These are phyloP conservation scores for Triplophysa dalaica DNA, from an alignment of 2,113 vertebrate genomes.

Conservation along the genomic window DNA sequence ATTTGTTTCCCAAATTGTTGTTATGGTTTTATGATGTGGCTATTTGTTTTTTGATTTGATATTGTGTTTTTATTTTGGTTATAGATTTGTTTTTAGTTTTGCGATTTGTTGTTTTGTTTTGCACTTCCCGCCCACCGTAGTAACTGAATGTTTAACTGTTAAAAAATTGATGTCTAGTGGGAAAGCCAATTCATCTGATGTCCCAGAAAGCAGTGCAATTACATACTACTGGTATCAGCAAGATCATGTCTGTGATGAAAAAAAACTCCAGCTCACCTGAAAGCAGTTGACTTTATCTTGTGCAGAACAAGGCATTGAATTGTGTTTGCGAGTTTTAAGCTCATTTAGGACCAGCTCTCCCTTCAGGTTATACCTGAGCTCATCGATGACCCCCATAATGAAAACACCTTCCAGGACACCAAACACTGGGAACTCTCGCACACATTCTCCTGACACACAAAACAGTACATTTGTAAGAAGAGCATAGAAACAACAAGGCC, in stretches of 20 bases:
- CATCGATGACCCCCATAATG: constrained; percentile 72
- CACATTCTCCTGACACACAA: constrained; percentile 55
- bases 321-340: constrained; percentile 62
- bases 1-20: too few relatives aligned
- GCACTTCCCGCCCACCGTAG: too few relatives aligned
- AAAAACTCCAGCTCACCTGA: constrained; percentile 57
- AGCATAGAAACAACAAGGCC: too few relatives aligned
- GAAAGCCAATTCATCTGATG: not conserved
- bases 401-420: constrained; percentile 72
- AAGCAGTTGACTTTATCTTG: constrained; percentile 68
- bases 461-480: not conserved
- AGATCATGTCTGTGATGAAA: not conserved
- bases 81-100: too few relatives aligned
- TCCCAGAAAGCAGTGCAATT: not conserved
- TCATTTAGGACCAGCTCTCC: constrained; percentile 69
- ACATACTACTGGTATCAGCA: not conserved
- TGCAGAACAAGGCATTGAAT: constrained; percentile 52
- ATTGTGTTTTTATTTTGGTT: too few relatives aligned
- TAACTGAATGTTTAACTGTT: too few relatives aligned
- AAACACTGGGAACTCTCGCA: constrained; percentile 77
- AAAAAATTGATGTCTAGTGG: not conserved
- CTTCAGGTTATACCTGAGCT: constrained; percentile 68
- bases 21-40: too few relatives aligned
- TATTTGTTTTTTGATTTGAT: too few relatives aligned
- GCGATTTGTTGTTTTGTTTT: too few relatives aligned